phyloP scores from a whole-genome alignment of 2,113 vertebrate species.

The Lates calcarifer region DNA sequence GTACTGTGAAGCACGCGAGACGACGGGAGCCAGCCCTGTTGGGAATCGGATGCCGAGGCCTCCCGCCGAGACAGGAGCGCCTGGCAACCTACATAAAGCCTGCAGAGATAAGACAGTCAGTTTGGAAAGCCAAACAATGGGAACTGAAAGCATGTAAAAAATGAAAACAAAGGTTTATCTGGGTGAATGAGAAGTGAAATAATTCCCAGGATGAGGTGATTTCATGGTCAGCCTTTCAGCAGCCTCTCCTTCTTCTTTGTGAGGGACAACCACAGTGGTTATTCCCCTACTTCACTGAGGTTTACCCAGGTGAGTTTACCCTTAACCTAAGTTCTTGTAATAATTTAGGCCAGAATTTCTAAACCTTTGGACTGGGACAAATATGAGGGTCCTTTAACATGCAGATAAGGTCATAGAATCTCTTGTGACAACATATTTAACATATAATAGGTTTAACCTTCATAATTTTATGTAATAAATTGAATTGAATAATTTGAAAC shows the following conservation, averaged over 20 bases:
- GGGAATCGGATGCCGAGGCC: constrained; percentile 59
- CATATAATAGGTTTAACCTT: no score
- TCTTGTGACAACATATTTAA: neutral
- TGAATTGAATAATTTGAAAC: no score
- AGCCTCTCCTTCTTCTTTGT: neutral
- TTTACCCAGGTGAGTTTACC: neutral
- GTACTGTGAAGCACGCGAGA: constrained; percentile 54
- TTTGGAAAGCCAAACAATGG: constrained; percentile 66
- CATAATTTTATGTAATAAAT: no score
- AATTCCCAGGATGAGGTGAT: constrained; percentile 22
- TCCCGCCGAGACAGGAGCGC: constrained; percentile 65
- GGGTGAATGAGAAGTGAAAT: constrained; percentile 25
- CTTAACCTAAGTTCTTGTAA: neutral
- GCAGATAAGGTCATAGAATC: neutral
- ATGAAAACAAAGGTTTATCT: constrained; percentile 51
- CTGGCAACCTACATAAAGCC: constrained; percentile 69
- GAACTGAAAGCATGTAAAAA: constrained; percentile 44
- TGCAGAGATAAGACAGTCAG: constrained; percentile 54
- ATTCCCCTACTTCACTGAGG: neutral
- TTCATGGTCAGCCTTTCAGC: neutral
- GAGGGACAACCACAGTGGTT: neutral
- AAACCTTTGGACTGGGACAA: neutral
- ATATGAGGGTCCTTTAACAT: neutral
- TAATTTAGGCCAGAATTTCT: neutral
- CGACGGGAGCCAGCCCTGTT: constrained; percentile 65